phyloP scores from a whole-genome alignment of 2,888 invertebrate genomes.

The Ferrisia virgata region DNA sequence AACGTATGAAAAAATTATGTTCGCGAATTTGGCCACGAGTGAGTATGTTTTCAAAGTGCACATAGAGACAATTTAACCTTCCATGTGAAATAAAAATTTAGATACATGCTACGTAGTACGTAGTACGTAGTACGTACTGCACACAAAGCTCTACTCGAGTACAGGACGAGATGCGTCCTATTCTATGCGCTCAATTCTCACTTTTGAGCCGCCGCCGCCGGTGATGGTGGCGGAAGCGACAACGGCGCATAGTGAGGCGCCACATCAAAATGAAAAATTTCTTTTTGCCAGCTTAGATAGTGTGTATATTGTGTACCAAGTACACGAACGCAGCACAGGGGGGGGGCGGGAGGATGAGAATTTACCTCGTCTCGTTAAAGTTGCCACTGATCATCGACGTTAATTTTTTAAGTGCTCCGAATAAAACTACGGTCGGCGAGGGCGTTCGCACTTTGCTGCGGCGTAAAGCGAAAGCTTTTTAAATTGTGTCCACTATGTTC shows the following conservation, averaged over 20 bases:
- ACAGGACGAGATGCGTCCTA: background rate
- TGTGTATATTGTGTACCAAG: background rate
- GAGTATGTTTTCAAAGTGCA: background rate
- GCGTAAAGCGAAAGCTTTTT: background rate
- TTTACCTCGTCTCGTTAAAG: constrained; percentile 21
- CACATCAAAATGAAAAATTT: constrained; percentile 24
- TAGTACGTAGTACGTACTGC: background rate
- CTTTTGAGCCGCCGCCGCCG: background rate
- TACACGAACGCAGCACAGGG: too few relatives aligned
- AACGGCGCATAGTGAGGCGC: too few relatives aligned
- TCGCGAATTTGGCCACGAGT: background rate
- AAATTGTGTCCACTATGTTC: background rate
- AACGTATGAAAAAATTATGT: constrained; percentile 11
- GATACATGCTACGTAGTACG: background rate
- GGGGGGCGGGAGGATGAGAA: background rate
- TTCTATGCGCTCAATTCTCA: too few relatives aligned
- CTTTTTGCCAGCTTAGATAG: background rate
- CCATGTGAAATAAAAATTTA: background rate
- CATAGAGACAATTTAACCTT: background rate
- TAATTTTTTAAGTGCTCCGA: constrained; percentile 25
- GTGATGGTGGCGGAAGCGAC: too few relatives aligned
- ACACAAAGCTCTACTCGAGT: background rate
- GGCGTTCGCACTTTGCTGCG: background rate
- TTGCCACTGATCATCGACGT: background rate
- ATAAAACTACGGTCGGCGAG: background rate